Evolutionary conservation across 2,797 vertebrate species (phyloP).

Genomic region (Danionella dracula): DNA sequence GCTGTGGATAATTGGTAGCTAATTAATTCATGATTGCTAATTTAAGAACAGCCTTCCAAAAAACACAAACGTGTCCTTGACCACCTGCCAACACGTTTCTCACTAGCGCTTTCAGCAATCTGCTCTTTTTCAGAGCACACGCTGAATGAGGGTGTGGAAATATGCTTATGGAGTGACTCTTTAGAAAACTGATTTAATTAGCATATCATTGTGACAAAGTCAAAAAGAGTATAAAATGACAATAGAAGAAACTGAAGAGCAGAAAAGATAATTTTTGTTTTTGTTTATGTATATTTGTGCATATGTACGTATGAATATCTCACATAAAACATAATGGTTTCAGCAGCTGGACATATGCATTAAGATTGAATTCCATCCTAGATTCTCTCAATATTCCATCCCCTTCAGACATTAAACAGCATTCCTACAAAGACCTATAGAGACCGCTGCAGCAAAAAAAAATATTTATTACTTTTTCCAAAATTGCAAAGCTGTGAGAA

Average conservation of each 20-base stretch:
- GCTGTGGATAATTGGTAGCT: constrained; percentile 38
- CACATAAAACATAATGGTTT: no score
- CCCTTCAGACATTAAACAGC: neutral
- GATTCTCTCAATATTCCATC: neutral
- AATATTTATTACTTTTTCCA: constrained; percentile 71
- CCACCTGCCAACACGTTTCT: constrained; percentile 42
- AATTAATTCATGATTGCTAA: constrained; percentile 48
- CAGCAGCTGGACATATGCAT: constrained; percentile 3
- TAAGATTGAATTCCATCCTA: constrained; percentile 2
- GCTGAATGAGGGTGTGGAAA: neutral
- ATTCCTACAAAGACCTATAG: constrained; percentile 42
- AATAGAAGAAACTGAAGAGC: neutral
- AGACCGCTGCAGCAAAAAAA: constrained; percentile 63
- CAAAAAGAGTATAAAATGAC: neutral
- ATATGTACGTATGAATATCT: neutral
- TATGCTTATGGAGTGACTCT: constrained; percentile 24
- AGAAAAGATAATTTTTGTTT: neutral
- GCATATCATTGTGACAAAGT: neutral
- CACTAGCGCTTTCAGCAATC: constrained; percentile 35
- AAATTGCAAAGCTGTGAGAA: constrained; percentile 60
- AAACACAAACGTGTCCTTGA: constrained; percentile 41
- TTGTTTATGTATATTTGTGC: neutral
- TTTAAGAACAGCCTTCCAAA: constrained; percentile 40
- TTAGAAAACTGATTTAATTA: constrained; percentile 14
- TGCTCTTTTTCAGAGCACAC: constrained; percentile 22